Evolutionary conservation across 2,888 invertebrate genomes (phyloP).

Genomic region (Leistus spinibarbis): DNA sequence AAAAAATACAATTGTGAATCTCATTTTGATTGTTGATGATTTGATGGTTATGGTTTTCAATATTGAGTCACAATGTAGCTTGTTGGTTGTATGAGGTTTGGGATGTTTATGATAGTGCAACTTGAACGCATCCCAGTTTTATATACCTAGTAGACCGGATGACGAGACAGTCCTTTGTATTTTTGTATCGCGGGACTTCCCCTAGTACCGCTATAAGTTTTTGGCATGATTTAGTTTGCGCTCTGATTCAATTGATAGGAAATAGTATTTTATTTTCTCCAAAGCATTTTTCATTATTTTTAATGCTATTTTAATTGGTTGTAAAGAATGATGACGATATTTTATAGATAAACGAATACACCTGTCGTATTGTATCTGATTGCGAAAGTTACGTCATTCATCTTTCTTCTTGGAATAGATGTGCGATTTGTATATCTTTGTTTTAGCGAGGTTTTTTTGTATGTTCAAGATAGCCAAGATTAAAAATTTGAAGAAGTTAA

Average conservation of each 20-base stretch:
- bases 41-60: too few species aligned
- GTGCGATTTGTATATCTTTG: not conserved
- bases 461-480: not conserved
- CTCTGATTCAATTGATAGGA: not conserved
- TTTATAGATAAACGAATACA: not conserved
- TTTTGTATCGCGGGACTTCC: not conserved
- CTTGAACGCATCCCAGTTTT: not conserved
- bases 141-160: not conserved
- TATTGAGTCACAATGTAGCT: too few species aligned
- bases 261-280: not conserved
- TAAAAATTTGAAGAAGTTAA: too few species aligned
- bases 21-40: constrained; percentile 40
- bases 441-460: not conserved
- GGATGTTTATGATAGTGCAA: not conserved
- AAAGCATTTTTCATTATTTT: not conserved
- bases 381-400: not conserved
- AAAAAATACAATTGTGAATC: constrained; percentile 41
- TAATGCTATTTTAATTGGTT: not conserved
- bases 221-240: not conserved
- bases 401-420: not conserved
- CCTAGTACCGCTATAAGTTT: not conserved
- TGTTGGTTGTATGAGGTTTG: not conserved
- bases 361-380: not conserved
- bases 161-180: not conserved
- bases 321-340: not conserved